A percentile compares a stretch with the other conserved stretches of the same genome.
Conservation (phyloP, 2,888 invertebrate genomes). For the Acanthoscelides obtectus region DNA sequence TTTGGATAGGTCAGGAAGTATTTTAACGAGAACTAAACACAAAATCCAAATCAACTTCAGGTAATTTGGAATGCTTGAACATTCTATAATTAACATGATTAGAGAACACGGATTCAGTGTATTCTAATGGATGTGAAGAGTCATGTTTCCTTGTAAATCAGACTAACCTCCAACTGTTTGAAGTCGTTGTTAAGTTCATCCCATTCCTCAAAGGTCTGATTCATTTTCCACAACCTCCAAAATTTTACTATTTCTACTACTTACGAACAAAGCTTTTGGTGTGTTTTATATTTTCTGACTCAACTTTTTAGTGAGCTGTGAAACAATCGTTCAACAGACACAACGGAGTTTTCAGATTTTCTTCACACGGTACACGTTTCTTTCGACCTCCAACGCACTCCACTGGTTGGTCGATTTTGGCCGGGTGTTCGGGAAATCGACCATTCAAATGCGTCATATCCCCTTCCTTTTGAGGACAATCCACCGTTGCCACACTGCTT, state of each 20-base stretch:
- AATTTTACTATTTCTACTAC: neutral
- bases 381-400: neutral
- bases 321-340: neutral
- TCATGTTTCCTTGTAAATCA: neutral
- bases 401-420: neutral
- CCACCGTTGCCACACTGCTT: neutral
- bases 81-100: too few species aligned
- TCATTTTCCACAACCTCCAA: slow-evolving; percentile 11
- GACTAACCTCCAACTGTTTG: slow-evolving; percentile 72
- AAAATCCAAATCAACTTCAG: too few species aligned
- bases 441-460: neutral
- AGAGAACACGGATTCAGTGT: too few species aligned
- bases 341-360: neutral
- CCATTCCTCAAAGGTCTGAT: slow-evolving; percentile 58
- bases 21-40: too few species aligned
- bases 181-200: slow-evolving; percentile 73
- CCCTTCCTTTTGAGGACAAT: neutral
- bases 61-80: too few species aligned
- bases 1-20: too few species aligned
- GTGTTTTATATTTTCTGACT: neutral
- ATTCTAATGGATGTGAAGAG: too few species aligned
- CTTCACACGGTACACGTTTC: neutral
- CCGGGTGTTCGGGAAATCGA: neutral
- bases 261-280: neutral
- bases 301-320: neutral